phyloP scores from a whole-genome alignment of 23 tunicate genomes.

The Halocynthia roretzi region DNA sequence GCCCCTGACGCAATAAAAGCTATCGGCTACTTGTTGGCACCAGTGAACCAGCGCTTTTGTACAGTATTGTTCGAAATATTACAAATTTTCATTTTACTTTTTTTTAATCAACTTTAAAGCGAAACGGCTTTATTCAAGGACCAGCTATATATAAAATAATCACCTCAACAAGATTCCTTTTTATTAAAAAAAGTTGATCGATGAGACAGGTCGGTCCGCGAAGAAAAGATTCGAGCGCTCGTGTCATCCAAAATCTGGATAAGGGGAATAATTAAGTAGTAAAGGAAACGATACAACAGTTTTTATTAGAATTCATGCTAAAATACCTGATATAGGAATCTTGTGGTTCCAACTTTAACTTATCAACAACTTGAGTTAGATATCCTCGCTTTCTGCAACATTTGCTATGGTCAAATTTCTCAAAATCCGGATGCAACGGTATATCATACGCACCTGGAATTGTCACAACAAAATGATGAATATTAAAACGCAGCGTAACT shows the following conservation, averaged over 20 bases:
- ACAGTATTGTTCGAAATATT: too few species aligned
- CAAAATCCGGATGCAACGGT: constrained; percentile 6
- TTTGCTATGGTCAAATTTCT: background rate
- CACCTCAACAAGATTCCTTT: constrained; percentile 43
- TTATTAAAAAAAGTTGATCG: constrained; percentile 48
- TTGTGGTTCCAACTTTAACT: constrained; percentile 14
- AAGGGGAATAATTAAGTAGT: background rate
- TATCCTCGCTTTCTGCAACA: constrained; percentile 27
- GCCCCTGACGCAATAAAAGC: too few species aligned
- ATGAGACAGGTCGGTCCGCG: constrained; percentile 27
- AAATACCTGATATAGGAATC: constrained; percentile 22
- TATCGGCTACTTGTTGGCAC: too few species aligned
- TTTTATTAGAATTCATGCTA: background rate
- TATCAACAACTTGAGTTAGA: constrained; percentile 24
- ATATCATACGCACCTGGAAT: background rate
- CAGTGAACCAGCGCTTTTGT: too few species aligned
- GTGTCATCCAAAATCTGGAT: constrained; percentile 62
- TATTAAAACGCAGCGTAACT: too few species aligned
- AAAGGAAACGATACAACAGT: too few species aligned
- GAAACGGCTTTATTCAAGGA: too few species aligned
- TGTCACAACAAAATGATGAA: too few species aligned
- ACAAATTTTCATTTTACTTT: too few species aligned
- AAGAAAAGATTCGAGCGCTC: constrained; percentile 76
- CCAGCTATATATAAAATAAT: too few species aligned
- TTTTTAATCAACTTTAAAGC: too few species aligned